Percentiles rank a stretch among this genome's conserved stretches.
Conservation (phyloP, 1,140 invertebrate species). For the Drosophila rhopaloa region DNA sequence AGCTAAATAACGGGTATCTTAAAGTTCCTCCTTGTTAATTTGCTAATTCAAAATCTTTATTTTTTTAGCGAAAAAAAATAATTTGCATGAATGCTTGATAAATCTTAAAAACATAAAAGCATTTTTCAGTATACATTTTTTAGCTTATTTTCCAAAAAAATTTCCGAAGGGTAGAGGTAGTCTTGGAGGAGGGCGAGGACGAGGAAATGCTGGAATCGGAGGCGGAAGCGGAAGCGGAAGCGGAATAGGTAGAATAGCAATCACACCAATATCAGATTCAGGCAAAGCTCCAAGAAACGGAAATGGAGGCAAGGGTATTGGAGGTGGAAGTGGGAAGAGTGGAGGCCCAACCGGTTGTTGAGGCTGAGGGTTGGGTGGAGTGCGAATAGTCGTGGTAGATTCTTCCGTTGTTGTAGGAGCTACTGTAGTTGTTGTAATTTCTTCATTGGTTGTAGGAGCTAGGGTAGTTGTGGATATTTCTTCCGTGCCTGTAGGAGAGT, state of each 20-base stretch:
- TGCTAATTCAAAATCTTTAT: no score
- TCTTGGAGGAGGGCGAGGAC: neutral
- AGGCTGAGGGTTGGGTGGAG: neutral
- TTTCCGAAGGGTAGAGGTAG: constrained; percentile 7
- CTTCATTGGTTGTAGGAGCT: neutral
- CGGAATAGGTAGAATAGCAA: constrained; percentile 20
- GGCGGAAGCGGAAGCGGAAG: constrained; percentile 7
- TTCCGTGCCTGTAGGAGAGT: neutral
- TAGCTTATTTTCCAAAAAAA: constrained; percentile 12
- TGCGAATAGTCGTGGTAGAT: neutral
- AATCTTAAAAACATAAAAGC: no score
- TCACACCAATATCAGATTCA: constrained; percentile 2
- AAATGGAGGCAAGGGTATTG: neutral
- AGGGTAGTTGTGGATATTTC: neutral
- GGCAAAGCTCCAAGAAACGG: constrained; percentile 11
- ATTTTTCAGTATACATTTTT: neutral
- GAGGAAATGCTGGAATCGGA: neutral
- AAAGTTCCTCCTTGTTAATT: no score
- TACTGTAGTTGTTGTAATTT: neutral
- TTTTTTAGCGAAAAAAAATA: no score
- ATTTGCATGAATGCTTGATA: no score
- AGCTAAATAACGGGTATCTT: no score
- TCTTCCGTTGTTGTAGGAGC: neutral
- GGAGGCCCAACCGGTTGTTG: constrained; percentile 1
- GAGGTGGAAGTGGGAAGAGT: constrained; percentile 3